Base-by-base conservation (phyloP, 2,113 vertebrate species). In the Chionis minor region DNA sequence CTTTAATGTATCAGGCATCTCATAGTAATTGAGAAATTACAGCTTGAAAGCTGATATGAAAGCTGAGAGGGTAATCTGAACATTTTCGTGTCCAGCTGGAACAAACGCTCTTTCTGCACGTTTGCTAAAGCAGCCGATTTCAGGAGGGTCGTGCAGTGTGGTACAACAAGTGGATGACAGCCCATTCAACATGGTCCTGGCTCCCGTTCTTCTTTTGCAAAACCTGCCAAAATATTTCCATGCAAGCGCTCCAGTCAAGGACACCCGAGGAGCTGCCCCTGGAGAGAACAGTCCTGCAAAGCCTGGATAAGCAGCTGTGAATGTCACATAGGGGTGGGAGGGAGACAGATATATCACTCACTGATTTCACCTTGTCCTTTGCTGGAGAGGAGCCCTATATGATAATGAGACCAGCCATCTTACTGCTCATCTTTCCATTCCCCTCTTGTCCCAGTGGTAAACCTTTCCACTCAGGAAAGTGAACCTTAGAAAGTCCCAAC, bases 331-430 rank as follows among this genome's bases (percentile, higher is more conserved):
- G 78, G 35, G 65, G 42, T 72, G n/a, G 47, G 70, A 95, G 12
- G 38, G 49, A 90, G 81, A 32, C 65, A 65, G 70, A 65, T 71
- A 27, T 24, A 90, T 96, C 94, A 79, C 55, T 94, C 59, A 23
- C 47, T 44, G 72, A 28, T 90, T 92, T 96, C 90, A 91, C 89
- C 83, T 96, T 95, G 91, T 81, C 32, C 73, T 78, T 55, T 47
- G 38, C 67, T 95, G 95, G 95, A 91, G 87, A 63, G 81, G 20
- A 85, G 87, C 90, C 84, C 84, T 85, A 0, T 28, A 9, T 74
- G 81, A 42, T 75, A 93, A 94, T 75, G n/a, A 95, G 61, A 28
- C 19, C 38, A 52, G 32, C 28, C 38, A 14, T 28, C 61, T 71
- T 71, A 63, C 47, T 63, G 55, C 61, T 88, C 40, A 56, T 12